Evolutionary conservation across 2,888 invertebrate genomes (phyloP), one percentile per base, ranked within the genome.

Genomic region (Drosophila monieri): DNA sequence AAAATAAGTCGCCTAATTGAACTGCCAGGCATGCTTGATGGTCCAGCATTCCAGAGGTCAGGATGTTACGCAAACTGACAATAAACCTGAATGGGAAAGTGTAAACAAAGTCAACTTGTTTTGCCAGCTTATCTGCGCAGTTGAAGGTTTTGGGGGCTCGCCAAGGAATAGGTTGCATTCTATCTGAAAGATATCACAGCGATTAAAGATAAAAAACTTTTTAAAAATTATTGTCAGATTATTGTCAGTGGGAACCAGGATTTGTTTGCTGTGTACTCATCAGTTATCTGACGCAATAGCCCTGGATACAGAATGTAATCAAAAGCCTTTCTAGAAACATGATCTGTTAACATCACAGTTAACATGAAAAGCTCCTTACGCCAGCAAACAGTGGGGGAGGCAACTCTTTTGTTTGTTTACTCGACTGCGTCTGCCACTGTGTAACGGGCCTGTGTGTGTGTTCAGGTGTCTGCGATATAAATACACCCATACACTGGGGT

Each of bases 381-480:
- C 35, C 14, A 14, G n/a, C 35, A 35, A n/a, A 35, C 35, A n/a
- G n/a, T 35, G n/a, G 6, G 5, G 35, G n/a, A 35, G 32, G 12
- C 32, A 32, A n/a, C n/a, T 46, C n/a, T 18, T 10, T 44, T 52
- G 65, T 55, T 56, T 65, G 65, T 65, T 65, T 65, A 62, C 53
- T 30, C 53, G 62, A 44, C 62, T 55, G 65, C 46, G 52, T 62
- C 62, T 55, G 65, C 35, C 47, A 35, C n/a, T 27, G 47, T 43
- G 25, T 15, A 9, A 14, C 18, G 25, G 15, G 10, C 27, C 18
- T 15, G 30, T 18, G 6, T 23, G 47, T 61, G 15, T 35, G 21
- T 43, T 43, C 55, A 65, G 65, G 14, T 65, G 65, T 66, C 65
- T 48, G 23, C 35, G 27, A 12, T 66, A 56, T 65, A 66, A 66